Conservation (phyloP, 2,797 vertebrate species). For the Anas bernieri region DNA sequence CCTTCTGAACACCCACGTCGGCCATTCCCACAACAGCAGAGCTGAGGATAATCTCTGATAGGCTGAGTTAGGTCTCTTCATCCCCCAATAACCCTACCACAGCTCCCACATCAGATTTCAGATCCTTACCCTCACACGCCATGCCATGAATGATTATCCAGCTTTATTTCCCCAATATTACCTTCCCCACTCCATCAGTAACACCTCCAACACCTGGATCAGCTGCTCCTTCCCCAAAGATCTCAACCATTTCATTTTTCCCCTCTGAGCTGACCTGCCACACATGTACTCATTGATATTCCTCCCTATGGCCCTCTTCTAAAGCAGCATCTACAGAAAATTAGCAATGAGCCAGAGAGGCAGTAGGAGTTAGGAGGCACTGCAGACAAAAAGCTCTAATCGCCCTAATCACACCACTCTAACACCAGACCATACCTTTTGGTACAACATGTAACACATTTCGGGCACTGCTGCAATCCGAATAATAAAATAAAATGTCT, state of each 20-base stretch:
- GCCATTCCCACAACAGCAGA: not conserved
- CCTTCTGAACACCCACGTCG: not conserved
- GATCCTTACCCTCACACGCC: not conserved
- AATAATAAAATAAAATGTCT: constrained; percentile 25
- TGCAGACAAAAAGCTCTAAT: constrained; percentile 15
- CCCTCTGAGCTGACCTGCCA: not conserved
- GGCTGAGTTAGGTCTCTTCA: not conserved
- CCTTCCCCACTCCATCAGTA: not conserved
- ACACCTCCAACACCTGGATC: not conserved
- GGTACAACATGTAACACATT: constrained; percentile 17
- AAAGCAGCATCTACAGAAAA: constrained; percentile 34
- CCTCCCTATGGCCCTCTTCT: not conserved
- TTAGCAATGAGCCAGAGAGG: constrained; percentile 13
- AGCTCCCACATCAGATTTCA: not conserved
- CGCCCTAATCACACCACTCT: not conserved
- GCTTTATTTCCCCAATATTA: not conserved
- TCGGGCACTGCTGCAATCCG: not conserved
- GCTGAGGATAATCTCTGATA: not conserved
- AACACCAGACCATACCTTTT: not conserved
- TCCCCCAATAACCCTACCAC: not conserved
- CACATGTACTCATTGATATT: constrained; percentile 33
- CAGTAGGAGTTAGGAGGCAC: not conserved
- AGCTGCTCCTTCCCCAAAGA: not conserved
- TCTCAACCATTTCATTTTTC: not conserved
- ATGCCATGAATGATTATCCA: not conserved